A percentile compares a stretch with the other conserved stretches of the same genome.
These are phyloP conservation scores for Calvadosia cruxmelitensis DNA, from an alignment of 30 jellyfish, hydroid and myxozoan species.

Conservation along the genomic window DNA sequence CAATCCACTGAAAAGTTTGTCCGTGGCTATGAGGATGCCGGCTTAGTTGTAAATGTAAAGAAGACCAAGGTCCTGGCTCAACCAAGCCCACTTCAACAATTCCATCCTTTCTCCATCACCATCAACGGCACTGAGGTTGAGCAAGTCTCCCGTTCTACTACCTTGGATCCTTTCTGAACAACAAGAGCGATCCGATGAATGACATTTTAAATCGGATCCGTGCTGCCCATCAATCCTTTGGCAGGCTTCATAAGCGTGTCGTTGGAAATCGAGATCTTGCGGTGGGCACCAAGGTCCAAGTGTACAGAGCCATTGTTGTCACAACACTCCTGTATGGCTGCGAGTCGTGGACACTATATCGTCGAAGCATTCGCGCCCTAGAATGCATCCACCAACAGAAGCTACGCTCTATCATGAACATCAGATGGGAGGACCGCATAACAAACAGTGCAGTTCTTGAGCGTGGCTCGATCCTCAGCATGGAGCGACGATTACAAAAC, in stretches of 20 bases:
- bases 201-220: constrained; percentile 1
- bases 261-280: too few species aligned
- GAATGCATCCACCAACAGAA: constrained; percentile 10
- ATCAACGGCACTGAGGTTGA: constrained; percentile 6
- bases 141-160: constrained; percentile 3
- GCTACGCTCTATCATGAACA: constrained; percentile 9
- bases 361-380: constrained; percentile 2
- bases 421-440: constrained; percentile 12
- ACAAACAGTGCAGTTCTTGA: constrained; percentile 11
- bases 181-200: not conserved
- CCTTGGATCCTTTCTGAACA: constrained; percentile 2
- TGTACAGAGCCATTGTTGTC: constrained; percentile 8
- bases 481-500: constrained; percentile 2
- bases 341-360: constrained; percentile 14
- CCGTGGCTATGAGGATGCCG: not conserved
- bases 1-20: too few species aligned
- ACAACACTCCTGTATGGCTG: constrained; percentile 2
- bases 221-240: not conserved
- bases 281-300: not conserved
- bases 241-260: too few species aligned
- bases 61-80: constrained; percentile 16
- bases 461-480: constrained; percentile 8
- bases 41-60: constrained; percentile 2
- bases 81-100: constrained; percentile 4
- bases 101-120: constrained; percentile 7